A percentile compares a stretch with the other conserved stretches of the same genome.
Conservation (phyloP, 2,797 vertebrate species). For the Pangasius macronema region DNA sequence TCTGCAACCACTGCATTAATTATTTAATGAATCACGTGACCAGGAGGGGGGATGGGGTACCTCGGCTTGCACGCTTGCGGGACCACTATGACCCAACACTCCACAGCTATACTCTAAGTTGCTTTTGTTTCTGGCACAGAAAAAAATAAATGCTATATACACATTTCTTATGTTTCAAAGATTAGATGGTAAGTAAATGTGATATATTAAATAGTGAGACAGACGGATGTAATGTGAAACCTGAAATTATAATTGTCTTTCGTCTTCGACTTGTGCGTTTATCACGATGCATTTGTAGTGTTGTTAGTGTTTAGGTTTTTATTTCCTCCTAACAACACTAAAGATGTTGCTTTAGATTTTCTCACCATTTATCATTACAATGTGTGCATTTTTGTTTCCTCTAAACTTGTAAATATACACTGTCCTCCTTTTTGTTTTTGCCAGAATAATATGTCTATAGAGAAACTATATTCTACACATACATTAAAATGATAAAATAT, state of each 20-base stretch:
- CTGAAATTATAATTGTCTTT: conserved; percentile 4
- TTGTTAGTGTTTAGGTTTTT: neutral
- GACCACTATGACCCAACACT: conserved; percentile 87
- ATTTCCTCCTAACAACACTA: neutral
- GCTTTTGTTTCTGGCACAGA: conserved; percentile 41
- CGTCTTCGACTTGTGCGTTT: neutral
- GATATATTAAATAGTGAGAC: neutral
- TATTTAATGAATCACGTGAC: conserved; percentile 98
- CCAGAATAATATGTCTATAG: neutral
- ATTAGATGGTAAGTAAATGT: conserved; percentile 35
- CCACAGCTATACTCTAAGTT: conserved; percentile 58
- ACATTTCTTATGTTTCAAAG: conserved; percentile 19
- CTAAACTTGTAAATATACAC: conserved; percentile 21
- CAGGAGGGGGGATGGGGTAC: conserved; percentile 80
- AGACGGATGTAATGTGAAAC: neutral
- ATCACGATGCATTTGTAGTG: neutral
- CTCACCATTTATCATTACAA: neutral
- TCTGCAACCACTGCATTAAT: conserved; percentile 98
- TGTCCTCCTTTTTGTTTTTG: neutral
- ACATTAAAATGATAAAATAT: conserved; percentile 35
- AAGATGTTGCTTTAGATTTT: neutral
- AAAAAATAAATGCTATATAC: neutral
- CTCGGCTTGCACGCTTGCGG: conserved; percentile 80
- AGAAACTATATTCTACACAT: conserved; percentile 22
- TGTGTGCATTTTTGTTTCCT: neutral